phyloP scores from a whole-genome alignment of 2,888 invertebrate genomes.

The Agrotis segetum region DNA sequence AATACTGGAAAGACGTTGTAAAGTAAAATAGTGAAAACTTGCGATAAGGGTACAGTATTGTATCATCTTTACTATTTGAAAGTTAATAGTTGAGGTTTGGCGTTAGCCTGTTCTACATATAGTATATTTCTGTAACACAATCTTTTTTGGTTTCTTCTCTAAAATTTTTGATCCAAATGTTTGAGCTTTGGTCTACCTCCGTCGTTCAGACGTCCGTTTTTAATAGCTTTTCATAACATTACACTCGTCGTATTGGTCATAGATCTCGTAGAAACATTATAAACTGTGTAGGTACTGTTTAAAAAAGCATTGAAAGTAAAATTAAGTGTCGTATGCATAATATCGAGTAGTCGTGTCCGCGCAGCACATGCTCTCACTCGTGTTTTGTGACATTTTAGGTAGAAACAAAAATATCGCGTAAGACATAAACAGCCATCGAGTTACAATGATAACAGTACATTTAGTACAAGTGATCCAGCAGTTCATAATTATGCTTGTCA shows the following conservation, averaged over 20 bases:
- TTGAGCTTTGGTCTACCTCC: neutral
- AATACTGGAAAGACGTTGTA: too few species aligned
- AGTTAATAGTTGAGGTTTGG: too few species aligned
- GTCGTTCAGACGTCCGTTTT: neutral
- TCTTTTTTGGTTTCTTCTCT: neutral
- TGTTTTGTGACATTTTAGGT: conserved; percentile 2
- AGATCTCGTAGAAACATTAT: neutral
- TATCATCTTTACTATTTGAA: too few species aligned
- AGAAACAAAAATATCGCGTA: neutral
- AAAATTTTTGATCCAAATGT: neutral
- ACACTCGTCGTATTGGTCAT: neutral
- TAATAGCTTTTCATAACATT: neutral
- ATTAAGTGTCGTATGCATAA: conserved; percentile 31
- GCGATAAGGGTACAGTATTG: too few species aligned
- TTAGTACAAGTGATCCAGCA: neutral
- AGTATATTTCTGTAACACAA: neutral
- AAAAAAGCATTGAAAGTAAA: conserved; percentile 27
- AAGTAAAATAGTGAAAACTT: too few species aligned
- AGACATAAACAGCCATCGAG: neutral
- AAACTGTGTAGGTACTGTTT: neutral
- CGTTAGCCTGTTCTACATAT: too few species aligned
- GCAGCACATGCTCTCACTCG: conserved; percentile 14
- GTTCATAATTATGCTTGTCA: too few species aligned
- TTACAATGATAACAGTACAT: too few species aligned
- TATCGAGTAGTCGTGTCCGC: neutral